Evolutionary conservation across 2,888 invertebrate genomes (phyloP).

Genomic region (Hypselothyrea guttata): DNA sequence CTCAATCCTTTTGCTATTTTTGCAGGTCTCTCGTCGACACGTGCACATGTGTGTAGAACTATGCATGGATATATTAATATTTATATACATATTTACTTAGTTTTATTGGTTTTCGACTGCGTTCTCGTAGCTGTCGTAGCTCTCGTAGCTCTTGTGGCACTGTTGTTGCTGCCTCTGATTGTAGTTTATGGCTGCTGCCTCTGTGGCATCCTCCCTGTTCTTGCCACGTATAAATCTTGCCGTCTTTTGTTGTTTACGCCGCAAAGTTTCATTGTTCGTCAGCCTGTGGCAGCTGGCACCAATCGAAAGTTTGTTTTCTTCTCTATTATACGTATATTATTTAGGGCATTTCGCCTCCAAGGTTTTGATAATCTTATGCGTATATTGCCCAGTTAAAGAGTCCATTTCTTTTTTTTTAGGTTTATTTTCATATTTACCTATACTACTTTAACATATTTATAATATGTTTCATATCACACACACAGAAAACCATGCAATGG

Average conservation of each 20-base stretch:
- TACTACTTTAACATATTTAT: too few species aligned
- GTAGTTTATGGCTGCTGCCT: conserved; percentile 61
- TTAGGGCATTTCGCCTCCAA: conserved; percentile 34
- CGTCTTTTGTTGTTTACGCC: conserved; percentile 57
- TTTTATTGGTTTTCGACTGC: conserved; percentile 40
- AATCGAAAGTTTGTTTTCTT: conserved; percentile 46
- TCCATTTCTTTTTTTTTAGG: too few species aligned
- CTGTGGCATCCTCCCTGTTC: background rate
- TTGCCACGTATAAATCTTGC: conserved; percentile 25
- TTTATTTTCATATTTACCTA: too few species aligned
- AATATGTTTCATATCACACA: too few species aligned
- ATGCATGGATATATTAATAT: background rate
- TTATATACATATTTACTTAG: conserved; percentile 47
- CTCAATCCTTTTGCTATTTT: conserved; percentile 71
- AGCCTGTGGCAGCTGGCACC: conserved; percentile 66
- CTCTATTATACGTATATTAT: conserved; percentile 36
- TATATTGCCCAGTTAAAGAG: conserved; percentile 29
- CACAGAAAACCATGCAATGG: too few species aligned
- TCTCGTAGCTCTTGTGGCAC: conserved; percentile 16
- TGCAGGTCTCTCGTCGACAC: conserved; percentile 50
- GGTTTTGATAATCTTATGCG: conserved; percentile 27
- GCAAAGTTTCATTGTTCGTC: conserved; percentile 60
- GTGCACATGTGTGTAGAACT: background rate
- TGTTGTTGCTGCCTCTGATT: conserved; percentile 44
- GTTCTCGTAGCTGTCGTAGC: background rate